Percentiles rank a stretch among this genome's conserved stretches.
These are phyloP conservation scores for Marasmarcha lunaedactyla DNA, from an alignment of 2,888 invertebrate species.

Conservation along the genomic window DNA sequence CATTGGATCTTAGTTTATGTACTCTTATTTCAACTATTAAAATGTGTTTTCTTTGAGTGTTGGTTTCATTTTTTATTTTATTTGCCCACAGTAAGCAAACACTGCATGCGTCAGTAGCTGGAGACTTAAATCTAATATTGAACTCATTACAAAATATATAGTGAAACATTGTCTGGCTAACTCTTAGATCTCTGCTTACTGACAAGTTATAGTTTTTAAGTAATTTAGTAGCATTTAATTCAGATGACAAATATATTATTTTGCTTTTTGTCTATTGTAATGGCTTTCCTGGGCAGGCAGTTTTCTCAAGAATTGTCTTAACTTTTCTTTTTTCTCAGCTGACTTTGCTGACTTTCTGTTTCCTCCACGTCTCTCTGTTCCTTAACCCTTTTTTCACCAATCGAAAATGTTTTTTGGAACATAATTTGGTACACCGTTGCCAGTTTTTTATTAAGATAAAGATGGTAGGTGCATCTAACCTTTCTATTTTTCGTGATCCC, in stretches of 20 bases:
- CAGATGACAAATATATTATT: neutral
- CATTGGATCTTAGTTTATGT: neutral
- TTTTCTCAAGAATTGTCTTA: neutral
- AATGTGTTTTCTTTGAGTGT: neutral
- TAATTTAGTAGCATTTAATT: neutral
- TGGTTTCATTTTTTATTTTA: neutral
- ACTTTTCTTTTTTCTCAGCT: neutral
- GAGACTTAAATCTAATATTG: neutral
- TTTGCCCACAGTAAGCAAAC: neutral
- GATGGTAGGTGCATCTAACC: too few species aligned
- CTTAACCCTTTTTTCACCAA: too few species aligned
- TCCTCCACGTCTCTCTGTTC: neutral
- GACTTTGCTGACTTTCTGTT: neutral
- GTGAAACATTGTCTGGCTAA: neutral
- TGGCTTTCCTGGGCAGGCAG: neutral
- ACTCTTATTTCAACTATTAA: neutral
- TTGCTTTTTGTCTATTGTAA: neutral
- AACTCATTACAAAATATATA: neutral
- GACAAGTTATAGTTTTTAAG: neutral
- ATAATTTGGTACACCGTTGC: too few species aligned
- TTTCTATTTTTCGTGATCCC: too few species aligned
- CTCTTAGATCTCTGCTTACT: neutral
- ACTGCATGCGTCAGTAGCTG: neutral
- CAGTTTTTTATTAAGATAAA: too few species aligned
- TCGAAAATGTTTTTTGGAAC: too few species aligned